A percentile compares a stretch with the other conserved stretches of the same genome.
Conservation (phyloP, 2,113 vertebrate genomes). For the Crocuta crocuta region DNA sequence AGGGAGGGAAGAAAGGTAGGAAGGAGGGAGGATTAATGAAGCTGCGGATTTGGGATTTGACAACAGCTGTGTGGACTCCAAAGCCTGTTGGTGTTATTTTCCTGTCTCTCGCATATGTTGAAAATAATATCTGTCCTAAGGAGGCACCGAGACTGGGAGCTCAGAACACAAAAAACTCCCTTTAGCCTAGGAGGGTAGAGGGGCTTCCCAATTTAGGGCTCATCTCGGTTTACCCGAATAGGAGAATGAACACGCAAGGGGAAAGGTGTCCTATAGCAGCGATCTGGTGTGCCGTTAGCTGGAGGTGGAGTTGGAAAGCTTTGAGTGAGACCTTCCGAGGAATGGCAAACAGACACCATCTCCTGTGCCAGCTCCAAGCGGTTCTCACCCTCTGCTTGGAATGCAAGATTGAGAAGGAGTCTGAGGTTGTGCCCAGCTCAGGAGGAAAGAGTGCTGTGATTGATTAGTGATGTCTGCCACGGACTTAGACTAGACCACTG, state of each 20-base stretch:
- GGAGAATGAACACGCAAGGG: not conserved
- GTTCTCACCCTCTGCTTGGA: not conserved
- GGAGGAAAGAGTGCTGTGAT: not conserved
- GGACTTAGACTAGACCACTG: not conserved
- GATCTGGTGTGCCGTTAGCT: not conserved
- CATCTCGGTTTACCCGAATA: not conserved
- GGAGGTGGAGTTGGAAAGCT: conserved; percentile 12
- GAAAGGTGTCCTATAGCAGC: not conserved
- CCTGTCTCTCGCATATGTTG: not conserved
- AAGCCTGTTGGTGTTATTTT: not conserved
- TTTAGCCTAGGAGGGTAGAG: not conserved
- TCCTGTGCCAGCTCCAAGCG: not conserved
- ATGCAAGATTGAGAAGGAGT: not conserved
- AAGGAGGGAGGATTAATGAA: not conserved
- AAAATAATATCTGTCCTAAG: not conserved
- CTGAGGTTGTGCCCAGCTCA: not conserved
- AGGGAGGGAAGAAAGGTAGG: not conserved
- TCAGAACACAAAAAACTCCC: not conserved
- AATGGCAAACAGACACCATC: not conserved
- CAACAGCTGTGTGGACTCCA: not conserved
- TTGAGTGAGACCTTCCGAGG: not conserved
- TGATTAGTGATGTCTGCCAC: not conserved
- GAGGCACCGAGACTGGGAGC: not conserved
- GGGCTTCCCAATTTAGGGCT: not conserved
- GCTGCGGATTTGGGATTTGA: not conserved